phyloP scores from a whole-genome alignment of 2,113 vertebrate genomes.

The Aviceda subcristata region DNA sequence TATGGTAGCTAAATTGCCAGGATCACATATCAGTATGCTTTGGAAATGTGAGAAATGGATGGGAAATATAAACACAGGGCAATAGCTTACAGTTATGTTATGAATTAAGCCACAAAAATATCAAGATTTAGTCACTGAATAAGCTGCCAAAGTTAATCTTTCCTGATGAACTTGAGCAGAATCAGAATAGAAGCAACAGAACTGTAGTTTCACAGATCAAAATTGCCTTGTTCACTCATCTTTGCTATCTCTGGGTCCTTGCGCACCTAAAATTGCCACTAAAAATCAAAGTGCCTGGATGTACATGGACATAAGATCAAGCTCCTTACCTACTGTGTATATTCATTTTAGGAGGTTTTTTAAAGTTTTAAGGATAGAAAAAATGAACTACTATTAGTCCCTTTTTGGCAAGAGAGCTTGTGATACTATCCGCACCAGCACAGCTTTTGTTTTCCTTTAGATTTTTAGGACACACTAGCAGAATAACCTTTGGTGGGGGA shows the following conservation, averaged over 20 bases:
- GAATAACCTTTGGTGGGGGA: background rate
- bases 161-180: conserved; percentile 79
- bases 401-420: background rate
- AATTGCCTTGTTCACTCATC: background rate
- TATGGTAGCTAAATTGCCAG: conserved; percentile 81
- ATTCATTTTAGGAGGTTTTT: background rate
- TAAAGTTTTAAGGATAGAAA: background rate
- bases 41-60: conserved; percentile 87
- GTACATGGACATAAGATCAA: background rate
- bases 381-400: background rate
- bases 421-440: background rate
- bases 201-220: background rate
- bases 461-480: background rate
- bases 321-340: background rate
- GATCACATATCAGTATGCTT: conserved; percentile 83
- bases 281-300: background rate
- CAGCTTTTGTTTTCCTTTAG: background rate
- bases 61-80: conserved; percentile 79
- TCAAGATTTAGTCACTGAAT: conserved; percentile 81
- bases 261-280: background rate
- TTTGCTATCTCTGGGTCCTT: background rate
- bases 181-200: conserved; percentile 74
- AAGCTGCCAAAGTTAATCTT: conserved; percentile 82
- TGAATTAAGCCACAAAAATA: conserved; percentile 83
- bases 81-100: conserved; percentile 85